Conservation (phyloP, 2,797 vertebrate genomes). For the Alectoris magna region DNA sequence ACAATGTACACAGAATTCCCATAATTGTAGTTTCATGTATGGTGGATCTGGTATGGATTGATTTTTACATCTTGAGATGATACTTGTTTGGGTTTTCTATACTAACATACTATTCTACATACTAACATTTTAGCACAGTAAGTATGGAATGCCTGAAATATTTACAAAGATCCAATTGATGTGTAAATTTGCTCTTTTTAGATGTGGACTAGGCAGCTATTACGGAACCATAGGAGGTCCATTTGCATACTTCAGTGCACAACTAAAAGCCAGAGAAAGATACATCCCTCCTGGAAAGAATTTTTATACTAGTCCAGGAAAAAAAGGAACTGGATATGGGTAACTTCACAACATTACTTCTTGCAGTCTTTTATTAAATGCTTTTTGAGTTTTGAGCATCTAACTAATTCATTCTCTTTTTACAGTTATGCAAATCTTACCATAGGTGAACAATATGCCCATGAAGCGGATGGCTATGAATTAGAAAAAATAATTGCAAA, state of each 20-base stretch:
- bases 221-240: slow-evolving; percentile 89
- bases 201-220: slow-evolving; percentile 87
- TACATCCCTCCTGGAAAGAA: slow-evolving; percentile 85
- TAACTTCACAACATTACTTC: slow-evolving; percentile 65
- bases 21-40: background rate
- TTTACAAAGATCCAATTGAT: background rate
- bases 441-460: slow-evolving; percentile 81
- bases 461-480: slow-evolving; percentile 83
- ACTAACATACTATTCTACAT: background rate
- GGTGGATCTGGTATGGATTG: background rate
- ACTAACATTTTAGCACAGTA: background rate
- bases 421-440: slow-evolving; percentile 87
- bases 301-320: slow-evolving; percentile 86
- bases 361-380: background rate
- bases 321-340: slow-evolving; percentile 91
- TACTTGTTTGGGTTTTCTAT: background rate
- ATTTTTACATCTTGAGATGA: background rate
- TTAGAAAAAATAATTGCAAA: slow-evolving; percentile 78
- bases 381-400: background rate
- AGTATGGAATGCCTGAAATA: background rate
- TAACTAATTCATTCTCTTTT: slow-evolving; percentile 28
- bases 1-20: background rate
- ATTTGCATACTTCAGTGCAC: slow-evolving; percentile 81
- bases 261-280: slow-evolving; percentile 68
- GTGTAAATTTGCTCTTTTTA: slow-evolving; percentile 64